Conservation (phyloP, 2,888 invertebrate species). For the Acleris cristana region DNA sequence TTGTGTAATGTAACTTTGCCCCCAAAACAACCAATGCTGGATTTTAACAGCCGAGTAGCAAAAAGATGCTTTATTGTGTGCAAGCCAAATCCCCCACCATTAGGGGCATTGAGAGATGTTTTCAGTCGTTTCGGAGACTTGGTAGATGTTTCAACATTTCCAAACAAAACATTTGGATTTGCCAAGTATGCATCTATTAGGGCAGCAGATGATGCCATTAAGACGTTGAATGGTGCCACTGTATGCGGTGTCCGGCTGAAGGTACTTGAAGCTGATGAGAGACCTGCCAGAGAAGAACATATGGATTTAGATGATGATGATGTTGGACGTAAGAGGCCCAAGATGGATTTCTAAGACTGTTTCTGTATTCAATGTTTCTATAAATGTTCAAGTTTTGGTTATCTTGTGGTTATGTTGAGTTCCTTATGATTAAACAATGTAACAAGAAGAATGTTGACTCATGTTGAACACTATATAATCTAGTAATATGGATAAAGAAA, state of each 20-base stretch:
- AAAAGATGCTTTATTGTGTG: slow-evolving; percentile 88
- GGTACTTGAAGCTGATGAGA: slow-evolving; percentile 94
- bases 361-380: no score
- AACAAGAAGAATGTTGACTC: no score
- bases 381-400: no score
- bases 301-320: slow-evolving; percentile 51
- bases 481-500: no score
- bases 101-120: slow-evolving; percentile 90
- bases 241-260: slow-evolving; percentile 92
- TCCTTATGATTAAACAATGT: no score
- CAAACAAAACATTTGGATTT: slow-evolving; percentile 96
- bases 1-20: slow-evolving; percentile 89
- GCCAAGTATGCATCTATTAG: slow-evolving; percentile 92
- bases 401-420: no score
- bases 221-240: slow-evolving; percentile 90
- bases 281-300: slow-evolving; percentile 55
- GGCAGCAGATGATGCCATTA: slow-evolving; percentile 90
- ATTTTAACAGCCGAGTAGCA: slow-evolving; percentile 84
- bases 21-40: slow-evolving; percentile 86
- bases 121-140: slow-evolving; percentile 96
- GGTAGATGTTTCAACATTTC: slow-evolving; percentile 94
- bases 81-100: slow-evolving; percentile 87
- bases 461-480: no score
- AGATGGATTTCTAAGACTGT: slow-evolving; percentile 46
- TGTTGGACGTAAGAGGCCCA: slow-evolving; percentile 62